These are phyloP conservation scores for Gibbula magus DNA, from an alignment of 2,888 invertebrate species.

Conservation along the genomic window DNA sequence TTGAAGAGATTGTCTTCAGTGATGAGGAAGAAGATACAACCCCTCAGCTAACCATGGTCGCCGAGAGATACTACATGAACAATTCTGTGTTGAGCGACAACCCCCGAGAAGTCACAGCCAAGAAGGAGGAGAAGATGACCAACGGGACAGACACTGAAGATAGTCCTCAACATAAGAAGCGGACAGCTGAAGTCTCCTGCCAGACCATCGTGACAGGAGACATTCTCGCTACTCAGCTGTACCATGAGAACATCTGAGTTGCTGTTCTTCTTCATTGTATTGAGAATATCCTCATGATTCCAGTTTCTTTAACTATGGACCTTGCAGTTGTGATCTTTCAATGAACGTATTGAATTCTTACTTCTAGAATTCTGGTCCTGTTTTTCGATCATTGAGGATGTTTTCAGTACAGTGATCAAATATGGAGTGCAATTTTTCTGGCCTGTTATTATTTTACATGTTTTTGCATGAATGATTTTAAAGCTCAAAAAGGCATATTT, in stretches of 20 bases:
- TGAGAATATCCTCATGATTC: too few relatives aligned
- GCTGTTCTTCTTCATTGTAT: neutral
- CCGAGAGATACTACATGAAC: conserved; percentile 73
- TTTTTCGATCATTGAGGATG: too few relatives aligned
- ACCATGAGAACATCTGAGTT: conserved; percentile 70
- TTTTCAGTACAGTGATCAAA: too few relatives aligned
- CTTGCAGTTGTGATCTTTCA: too few relatives aligned
- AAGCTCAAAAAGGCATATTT: too few relatives aligned
- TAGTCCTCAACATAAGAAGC: conserved; percentile 37
- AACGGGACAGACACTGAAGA: conserved; percentile 30
- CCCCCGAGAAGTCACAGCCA: conserved; percentile 38
- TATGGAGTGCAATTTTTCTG: too few relatives aligned
- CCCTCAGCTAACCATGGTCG: conserved; percentile 71
- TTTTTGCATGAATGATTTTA: too few relatives aligned
- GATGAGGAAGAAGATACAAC: conserved; percentile 57
- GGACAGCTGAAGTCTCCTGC: conserved; percentile 62
- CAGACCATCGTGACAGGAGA: conserved; percentile 75
- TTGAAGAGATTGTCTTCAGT: conserved; percentile 66
- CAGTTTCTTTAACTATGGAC: too few relatives aligned
- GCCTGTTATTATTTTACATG: too few relatives aligned
- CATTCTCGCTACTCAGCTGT: conserved; percentile 74
- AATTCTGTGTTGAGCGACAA: conserved; percentile 69
- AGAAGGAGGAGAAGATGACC: conserved; percentile 29
- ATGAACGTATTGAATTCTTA: too few relatives aligned
- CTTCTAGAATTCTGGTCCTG: too few relatives aligned